These are phyloP conservation scores for Geothlypis trichas DNA, from an alignment of 2,113 vertebrate genomes.

Conservation along the genomic window DNA sequence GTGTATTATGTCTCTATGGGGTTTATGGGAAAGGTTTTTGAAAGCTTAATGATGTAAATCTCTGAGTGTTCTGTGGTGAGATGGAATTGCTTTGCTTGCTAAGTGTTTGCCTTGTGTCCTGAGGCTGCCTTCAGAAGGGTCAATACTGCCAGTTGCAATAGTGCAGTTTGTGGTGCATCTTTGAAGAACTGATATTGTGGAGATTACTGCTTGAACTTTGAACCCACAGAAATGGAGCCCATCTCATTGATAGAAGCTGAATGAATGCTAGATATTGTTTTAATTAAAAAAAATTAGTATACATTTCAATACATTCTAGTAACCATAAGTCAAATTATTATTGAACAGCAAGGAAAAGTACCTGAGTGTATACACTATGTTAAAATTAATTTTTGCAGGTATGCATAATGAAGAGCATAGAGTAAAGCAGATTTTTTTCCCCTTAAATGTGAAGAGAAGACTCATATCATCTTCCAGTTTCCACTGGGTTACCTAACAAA, in stretches of 20 bases:
- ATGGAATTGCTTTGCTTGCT: background rate
- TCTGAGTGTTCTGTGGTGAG: background rate
- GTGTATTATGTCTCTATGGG: background rate
- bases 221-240: background rate
- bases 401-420: background rate
- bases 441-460: background rate
- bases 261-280: background rate
- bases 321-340: background rate
- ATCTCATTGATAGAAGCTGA: background rate
- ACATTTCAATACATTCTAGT: background rate
- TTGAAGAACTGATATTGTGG: background rate
- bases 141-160: background rate
- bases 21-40: background rate
- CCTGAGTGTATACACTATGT: background rate
- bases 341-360: background rate
- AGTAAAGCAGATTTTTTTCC: background rate
- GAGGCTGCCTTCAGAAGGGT: background rate
- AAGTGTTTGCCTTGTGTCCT: background rate
- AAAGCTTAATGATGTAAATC: background rate
- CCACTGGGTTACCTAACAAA: background rate
- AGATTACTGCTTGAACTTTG: background rate
- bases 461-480: background rate
- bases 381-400: background rate
- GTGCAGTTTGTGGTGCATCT: background rate
- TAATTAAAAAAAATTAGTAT: background rate